Evolutionary conservation across 1,140 invertebrate genomes (phyloP), one percentile per base, ranked within the genome.

Genomic region (Protaetia brevitarsis): DNA sequence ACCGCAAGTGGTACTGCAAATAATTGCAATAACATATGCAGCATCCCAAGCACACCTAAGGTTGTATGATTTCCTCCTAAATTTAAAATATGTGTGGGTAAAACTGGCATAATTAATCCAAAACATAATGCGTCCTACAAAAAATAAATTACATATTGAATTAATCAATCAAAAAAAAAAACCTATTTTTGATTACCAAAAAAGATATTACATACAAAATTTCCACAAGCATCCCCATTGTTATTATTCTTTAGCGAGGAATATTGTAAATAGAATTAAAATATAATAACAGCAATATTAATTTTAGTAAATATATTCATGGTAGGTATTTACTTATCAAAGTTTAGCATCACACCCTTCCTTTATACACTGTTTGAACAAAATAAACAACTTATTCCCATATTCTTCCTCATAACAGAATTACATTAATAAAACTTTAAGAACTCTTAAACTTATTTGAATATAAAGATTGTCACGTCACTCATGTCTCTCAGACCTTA

Each of bases 51-150:
- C 11, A 51, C n/a, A 7, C 62, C 62, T 63, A 63, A 63, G 5
- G n/a, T 29, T 28, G 34, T 63, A 51, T 63, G 62, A 27, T 10
- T 41, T 10, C 62, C 62, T 10, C 36, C 36, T 10, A 63, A 23
- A 4, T 2, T 10, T 26, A 51, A n/a, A 45, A 63, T 63, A 10
- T 63, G 36, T 0, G 13, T n/a, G 2, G 62, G 27, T 51, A 63
- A 23, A 16, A 63, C 37, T 5, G 62, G 62, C 21, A 63, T 36
- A 29, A 63, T 45, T 13, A 63, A 30, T 2, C 62, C 62, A 13
- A 63, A 19, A 36, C 21, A 23, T 27, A 63, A 11, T 26, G 62
- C 21, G 23, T 63, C 62, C 62, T 63, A 3, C 5, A 45, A 29
- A 51, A 51, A 1, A 51, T 21, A 5, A 19, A 23, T 19, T 13